Base-by-base conservation (phyloP, 2,888 invertebrate species). In the Meandrusa payeni region DNA sequence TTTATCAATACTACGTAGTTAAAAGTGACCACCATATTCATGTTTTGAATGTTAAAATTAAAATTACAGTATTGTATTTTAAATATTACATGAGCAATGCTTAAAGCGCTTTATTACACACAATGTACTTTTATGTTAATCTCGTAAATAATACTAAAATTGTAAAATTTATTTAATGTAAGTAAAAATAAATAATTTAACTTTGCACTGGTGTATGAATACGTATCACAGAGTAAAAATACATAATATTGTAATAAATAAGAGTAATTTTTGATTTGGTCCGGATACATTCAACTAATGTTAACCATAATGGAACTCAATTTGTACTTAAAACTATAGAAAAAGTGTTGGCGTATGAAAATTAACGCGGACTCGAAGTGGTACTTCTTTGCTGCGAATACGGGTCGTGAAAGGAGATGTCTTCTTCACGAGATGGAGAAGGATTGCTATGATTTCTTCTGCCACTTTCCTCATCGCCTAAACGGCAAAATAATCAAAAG, bases 21-120 rank as follows among this genome's bases (percentile, higher is more conserved):
- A n/a, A n/a, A n/a, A n/a, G n/a, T n/a, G 2, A 24, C 10, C 2
- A 15, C 34, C 41, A 29, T 41, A 36, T 36, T 37, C 36, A 42
- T 42, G 24, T 37, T 36, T 42, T n/a, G n/a, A n/a, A 15, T 1
- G 2, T 19, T 11, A 13, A 20, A 19, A 26, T 22, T 6, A 26
- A 11, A 17, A 1, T n/a, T 5, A 13, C 2, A 32, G 5, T 9
- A 22, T 34, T 34, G 22, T 28, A 34, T 28, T 34, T 26, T 24
- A 4, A 10, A 7, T 23, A 6, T 6, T 13, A 37, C 19, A 42
- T 19, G 7, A 23, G 28, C 23, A 23, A 9, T 31, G 5, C 22
- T 28, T 20, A 7, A 28, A 38, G 20, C 37, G 28, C 5, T 31
- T 19, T 15, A 7, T n/a, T n/a, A n/a, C n/a, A n/a, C n/a, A n/a